phyloP scores from a whole-genome alignment of 2,113 vertebrate genomes.

The Microtus oregoni region DNA sequence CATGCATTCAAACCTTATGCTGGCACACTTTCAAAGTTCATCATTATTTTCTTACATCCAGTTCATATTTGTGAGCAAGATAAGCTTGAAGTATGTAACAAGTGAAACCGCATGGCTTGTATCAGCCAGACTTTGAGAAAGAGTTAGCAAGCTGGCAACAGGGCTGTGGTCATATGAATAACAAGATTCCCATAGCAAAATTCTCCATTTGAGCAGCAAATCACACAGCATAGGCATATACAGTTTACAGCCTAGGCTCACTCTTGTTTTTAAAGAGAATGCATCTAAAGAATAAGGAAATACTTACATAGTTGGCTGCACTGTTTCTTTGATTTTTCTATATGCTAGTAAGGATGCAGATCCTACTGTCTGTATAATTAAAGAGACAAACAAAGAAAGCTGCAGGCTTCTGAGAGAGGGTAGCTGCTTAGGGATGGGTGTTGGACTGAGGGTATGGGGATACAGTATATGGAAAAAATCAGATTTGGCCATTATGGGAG shows the following conservation, averaged over 20 bases:
- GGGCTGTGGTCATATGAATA: not conserved
- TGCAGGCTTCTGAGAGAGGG: constrained; percentile 71
- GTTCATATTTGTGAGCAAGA: constrained; percentile 31
- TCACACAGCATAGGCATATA: not conserved
- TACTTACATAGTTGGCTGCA: constrained; percentile 79
- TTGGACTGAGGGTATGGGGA: constrained; percentile 27
- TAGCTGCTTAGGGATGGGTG: constrained; percentile 51
- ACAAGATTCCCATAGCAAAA: not conserved
- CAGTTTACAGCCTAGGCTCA: constrained; percentile 32
- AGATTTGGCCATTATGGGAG: not conserved
- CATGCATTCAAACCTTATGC: not conserved
- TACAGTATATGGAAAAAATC: constrained; percentile 66
- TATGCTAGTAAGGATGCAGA: constrained; percentile 79
- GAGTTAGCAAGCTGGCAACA: not conserved
- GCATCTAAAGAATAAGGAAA: constrained; percentile 75
- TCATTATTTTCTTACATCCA: constrained; percentile 14
- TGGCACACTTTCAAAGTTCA: not conserved
- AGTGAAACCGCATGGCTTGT: not conserved
- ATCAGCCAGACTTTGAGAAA: not conserved
- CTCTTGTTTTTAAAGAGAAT: constrained; percentile 67
- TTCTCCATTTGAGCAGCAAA: not conserved
- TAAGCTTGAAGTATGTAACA: not conserved
- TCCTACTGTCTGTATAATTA: constrained; percentile 79
- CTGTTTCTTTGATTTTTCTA: constrained; percentile 79
- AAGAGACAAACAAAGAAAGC: constrained; percentile 81